Percentiles rank a stretch among this genome's conserved stretches.
These are phyloP conservation scores for Centrocercus urophasianus DNA, from an alignment of 2,113 vertebrate genomes.

Conservation along the genomic window DNA sequence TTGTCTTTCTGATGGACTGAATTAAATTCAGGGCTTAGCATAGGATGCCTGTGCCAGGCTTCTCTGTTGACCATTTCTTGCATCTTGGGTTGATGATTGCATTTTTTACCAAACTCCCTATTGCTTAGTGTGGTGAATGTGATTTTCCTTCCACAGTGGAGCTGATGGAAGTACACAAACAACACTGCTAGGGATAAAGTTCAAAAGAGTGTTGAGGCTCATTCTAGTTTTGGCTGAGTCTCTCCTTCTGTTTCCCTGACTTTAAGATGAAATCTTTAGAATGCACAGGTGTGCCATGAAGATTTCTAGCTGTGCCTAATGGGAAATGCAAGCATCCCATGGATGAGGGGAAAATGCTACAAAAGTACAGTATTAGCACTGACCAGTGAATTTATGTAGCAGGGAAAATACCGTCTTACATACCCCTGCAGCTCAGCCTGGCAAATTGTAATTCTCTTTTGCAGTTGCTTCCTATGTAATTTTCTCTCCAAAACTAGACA, in stretches of 20 bases:
- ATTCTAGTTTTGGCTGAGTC: neutral
- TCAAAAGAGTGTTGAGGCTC: neutral
- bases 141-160: neutral
- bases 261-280: neutral
- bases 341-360: neutral
- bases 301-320: neutral
- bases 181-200: neutral
- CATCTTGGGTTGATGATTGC: neutral
- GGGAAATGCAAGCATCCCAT: neutral
- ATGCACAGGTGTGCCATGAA: neutral
- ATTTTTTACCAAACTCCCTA: neutral
- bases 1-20: neutral
- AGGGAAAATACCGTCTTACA: neutral
- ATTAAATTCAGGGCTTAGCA: neutral
- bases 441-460: neutral
- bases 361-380: neutral
- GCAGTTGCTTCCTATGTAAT: neutral
- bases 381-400: neutral
- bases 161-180: neutral
- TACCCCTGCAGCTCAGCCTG: too few relatives aligned
- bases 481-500: neutral
- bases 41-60: neutral
- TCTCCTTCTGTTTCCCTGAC: neutral
- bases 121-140: neutral
- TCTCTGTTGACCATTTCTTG: neutral